Evolutionary conservation across 2,113 vertebrate genomes (phyloP), one percentile per base, ranked within the genome.

Genomic region (Alligator sinensis): DNA sequence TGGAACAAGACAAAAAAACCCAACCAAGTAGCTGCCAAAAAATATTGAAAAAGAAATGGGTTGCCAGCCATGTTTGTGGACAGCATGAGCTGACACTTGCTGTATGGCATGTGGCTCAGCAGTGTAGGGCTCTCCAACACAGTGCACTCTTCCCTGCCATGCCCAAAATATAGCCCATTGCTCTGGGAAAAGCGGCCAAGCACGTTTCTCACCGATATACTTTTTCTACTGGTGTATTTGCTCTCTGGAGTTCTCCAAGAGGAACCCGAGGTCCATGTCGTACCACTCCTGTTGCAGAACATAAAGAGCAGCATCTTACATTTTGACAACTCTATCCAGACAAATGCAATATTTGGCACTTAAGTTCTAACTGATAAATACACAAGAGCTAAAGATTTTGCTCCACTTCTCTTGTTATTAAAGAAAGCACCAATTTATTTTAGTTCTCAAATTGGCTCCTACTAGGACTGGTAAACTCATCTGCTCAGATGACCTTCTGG

Each of bases 151-250:
- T 59, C 22, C 30, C 59, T 79, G 22, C 30, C 16, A 38, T 17
- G 4, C n/a, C 38, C 38, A 61, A 21, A 30, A 17, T 47, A 80
- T 54, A 72, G 55, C 30, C 16, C 70, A 28, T 30, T 27, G 55
- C 34, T 4, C 13, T 15, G n/a, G 15, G 77, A 25, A 34, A 2
- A 19, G 66, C 34, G 72, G 70, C 85, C 82, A 38, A 59, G 16
- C 27, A 83, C 1, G 63, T 25, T 70, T 93, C 99, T 99, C 98
- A 99, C 99, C 99, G 99, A 97, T 99, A 99, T 89, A 98, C 97
- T 96, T 98, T 98, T 95, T 99, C 99, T 4, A 98, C 95, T 0
- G 98, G 97, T 1, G 98, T 97, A 88, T 98, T 98, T 76, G 98
- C 96, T 93, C 98, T 98, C 92, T 99, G 98, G 6, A 98, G 97